phyloP scores from a whole-genome alignment of 2,113 vertebrate genomes.

The cat (Felis catus) region F.catus_Fca126_mat1.0 CM031424.1:73225001-73225500 shows the following conservation, averaged over 20 bases:
- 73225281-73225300: background rate
- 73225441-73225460: background rate
- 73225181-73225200: background rate
- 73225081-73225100: background rate
- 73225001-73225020: slow-evolving; percentile 88
- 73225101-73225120: slow-evolving; percentile 12
- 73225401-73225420: background rate
- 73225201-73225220: slow-evolving; percentile 19
- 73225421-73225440: background rate
- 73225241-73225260: background rate
- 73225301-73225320: background rate
- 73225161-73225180: background rate
- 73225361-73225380: background rate
- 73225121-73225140: background rate
- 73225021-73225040: slow-evolving; percentile 95
- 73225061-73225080: slow-evolving; percentile 14
- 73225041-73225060: slow-evolving; percentile 86
- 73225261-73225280: background rate
- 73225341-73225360: slow-evolving; percentile 33
- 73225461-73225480: background rate
- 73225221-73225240: background rate
- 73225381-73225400: background rate
- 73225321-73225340: background rate
- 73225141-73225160: background rate
- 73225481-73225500: background rate